Evolutionary conservation across 2,797 vertebrate genomes (phyloP).

Genomic region (Molossus alvarezi): DNA sequence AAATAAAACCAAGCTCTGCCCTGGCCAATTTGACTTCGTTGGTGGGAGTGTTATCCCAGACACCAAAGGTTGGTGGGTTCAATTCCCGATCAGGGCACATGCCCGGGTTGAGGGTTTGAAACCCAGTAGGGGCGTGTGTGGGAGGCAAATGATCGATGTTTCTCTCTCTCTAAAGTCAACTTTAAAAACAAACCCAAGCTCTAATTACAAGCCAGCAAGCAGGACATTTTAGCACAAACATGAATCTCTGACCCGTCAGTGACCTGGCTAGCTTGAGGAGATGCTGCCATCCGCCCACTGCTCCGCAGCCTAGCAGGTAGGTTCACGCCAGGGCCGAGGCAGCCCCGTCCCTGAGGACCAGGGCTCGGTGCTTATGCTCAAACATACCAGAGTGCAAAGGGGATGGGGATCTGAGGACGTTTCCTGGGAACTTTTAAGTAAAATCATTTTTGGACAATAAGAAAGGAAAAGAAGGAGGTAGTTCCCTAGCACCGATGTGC

Average conservation of each 20-base stretch:
- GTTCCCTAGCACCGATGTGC: neutral
- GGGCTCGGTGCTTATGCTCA: neutral
- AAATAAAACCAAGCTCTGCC: too few relatives aligned
- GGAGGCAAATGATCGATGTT: too few relatives aligned
- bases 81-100: too few relatives aligned
- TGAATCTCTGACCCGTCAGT: neutral
- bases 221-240: neutral
- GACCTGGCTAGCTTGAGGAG: neutral
- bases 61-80: too few relatives aligned
- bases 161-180: too few relatives aligned
- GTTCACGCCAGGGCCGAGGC: neutral
- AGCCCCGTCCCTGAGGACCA: neutral
- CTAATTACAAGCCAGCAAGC: neutral
- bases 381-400: neutral
- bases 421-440: neutral
- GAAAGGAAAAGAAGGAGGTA: neutral
- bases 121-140: too few relatives aligned
- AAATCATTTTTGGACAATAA: neutral
- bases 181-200: neutral
- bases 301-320: neutral
- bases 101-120: too few relatives aligned
- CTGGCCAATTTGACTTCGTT: too few relatives aligned
- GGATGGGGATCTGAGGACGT: too few relatives aligned
- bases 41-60: too few relatives aligned
- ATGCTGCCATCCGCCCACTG: too few relatives aligned